Conservation (phyloP, 2,113 vertebrate genomes). For the Platichthys flesus region DNA sequence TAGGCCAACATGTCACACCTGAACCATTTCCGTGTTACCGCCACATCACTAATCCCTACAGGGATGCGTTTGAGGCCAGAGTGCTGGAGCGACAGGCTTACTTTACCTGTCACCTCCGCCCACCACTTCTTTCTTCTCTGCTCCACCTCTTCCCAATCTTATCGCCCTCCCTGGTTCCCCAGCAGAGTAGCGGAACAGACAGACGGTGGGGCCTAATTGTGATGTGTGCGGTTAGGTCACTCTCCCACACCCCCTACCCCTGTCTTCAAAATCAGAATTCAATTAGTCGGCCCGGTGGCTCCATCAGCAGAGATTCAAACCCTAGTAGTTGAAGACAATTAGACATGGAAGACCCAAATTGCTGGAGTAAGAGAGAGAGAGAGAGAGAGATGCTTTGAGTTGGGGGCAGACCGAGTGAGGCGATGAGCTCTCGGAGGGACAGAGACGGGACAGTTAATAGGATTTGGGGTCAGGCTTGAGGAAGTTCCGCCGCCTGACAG, state of each 20-base stretch:
- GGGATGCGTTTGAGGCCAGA: constrained; percentile 43
- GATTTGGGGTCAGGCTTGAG: constrained; percentile 48
- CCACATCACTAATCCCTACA: constrained; percentile 52
- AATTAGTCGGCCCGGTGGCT: constrained; percentile 77
- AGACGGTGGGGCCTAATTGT: constrained; percentile 73
- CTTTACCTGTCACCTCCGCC: constrained; percentile 41
- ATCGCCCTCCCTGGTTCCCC: constrained; percentile 34
- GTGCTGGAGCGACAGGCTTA: constrained; percentile 32
- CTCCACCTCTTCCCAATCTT: constrained; percentile 5
- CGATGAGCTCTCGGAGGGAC: constrained; percentile 24
- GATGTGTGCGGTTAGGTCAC: constrained; percentile 70
- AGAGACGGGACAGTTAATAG: constrained; percentile 50
- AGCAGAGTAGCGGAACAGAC: constrained; percentile 48
- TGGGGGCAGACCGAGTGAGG: constrained; percentile 32
- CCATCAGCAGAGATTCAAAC: constrained; percentile 72
- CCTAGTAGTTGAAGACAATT: constrained; percentile 69
- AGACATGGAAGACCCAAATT: constrained; percentile 58
- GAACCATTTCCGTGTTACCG: constrained; percentile 53
- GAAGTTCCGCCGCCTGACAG: constrained; percentile 41
- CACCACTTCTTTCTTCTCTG: constrained; percentile 12
- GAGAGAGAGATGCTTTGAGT: constrained; percentile 30
- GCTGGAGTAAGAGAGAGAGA: constrained; percentile 13
- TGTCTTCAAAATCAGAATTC: constrained; percentile 60
- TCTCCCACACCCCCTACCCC: constrained; percentile 36
- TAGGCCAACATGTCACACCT: constrained; percentile 53